A percentile compares a stretch with the other conserved stretches of the same genome.
These are phyloP conservation scores for Agrilus mali DNA, from an alignment of 2,888 invertebrate genomes.

Conservation along the genomic window DNA sequence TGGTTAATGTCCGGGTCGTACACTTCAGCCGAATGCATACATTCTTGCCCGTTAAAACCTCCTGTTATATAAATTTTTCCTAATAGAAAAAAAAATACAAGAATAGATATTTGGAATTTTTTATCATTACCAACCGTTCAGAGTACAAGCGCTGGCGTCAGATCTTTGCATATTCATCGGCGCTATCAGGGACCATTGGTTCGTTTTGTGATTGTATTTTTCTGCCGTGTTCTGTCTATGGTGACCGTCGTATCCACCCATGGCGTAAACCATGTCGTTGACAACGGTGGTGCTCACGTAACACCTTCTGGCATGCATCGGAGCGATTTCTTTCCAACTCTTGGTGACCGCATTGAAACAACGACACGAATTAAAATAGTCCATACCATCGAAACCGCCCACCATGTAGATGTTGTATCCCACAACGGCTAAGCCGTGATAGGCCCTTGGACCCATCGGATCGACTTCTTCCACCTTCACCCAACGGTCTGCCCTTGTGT, in stretches of 20 bases:
- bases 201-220: conserved; percentile 67
- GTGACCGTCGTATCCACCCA: conserved; percentile 82
- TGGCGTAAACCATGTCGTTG: conserved; percentile 67
- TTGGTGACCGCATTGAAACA: conserved; percentile 79
- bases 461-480: conserved; percentile 70
- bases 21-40: conserved; percentile 72
- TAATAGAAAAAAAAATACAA: conserved; percentile 24
- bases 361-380: conserved; percentile 55
- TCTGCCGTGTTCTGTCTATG: conserved; percentile 79
- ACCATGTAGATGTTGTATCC: conserved; percentile 77
- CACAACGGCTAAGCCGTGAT: conserved; percentile 86
- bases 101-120: not conserved
- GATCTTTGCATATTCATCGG: conserved; percentile 83
- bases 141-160: conserved; percentile 80
- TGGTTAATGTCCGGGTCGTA: conserved; percentile 68
- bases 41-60: conserved; percentile 86
- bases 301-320: conserved; percentile 81
- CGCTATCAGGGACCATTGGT: conserved; percentile 80
- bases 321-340: conserved; percentile 75
- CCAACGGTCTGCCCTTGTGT: conserved; percentile 83
- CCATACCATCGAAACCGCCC: conserved; percentile 87
- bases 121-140: conserved; percentile 45
- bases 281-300: conserved; percentile 77
- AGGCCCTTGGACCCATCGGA: conserved; percentile 74
- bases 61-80: conserved; percentile 72